Evolutionary conservation across 2,113 vertebrate species (phyloP), one percentile per base, ranked within the genome.

Genomic region (Lamprologus lemairii): DNA sequence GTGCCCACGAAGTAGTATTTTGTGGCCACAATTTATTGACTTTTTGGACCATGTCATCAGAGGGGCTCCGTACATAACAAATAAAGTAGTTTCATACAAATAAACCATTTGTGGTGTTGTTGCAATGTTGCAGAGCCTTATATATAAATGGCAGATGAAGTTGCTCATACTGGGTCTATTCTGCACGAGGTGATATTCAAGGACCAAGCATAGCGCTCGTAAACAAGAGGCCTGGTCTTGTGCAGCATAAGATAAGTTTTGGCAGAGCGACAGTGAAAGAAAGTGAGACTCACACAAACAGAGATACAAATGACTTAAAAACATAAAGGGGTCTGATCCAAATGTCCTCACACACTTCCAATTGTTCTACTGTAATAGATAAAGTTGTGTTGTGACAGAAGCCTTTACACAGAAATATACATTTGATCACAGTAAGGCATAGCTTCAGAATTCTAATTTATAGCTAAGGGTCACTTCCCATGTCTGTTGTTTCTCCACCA

Each of bases 401-500:
- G 8, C 11, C 45, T 80, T 84, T n/a, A 31, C 6, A 13, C 4
- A 9, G 16, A 51, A 23, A 47, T 54, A 1, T 33, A 28, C 9
- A 57, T 19, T 33, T 21, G 4, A 14, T 33, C 21, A 45, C 40
- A 49, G 28, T 23, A 35, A 63, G 37, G 8, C 16, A 16, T 5
- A 9, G 17, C 14, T 23, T 58, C 26, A 58, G 23, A 33, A 73
- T 13, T 81, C 42, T 65, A 2, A 84, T 55, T 37, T 31, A 45
- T 78, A 84, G 37, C 58, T 33, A 16, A 53, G 13, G 54, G 54
- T 87, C 81, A 84, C 85, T 94, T 92, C 89, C 85, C 85, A 92
- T 84, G 86, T 60, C 85, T 83, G 87, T 90, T 85, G 57, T 89
- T 91, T 87, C 87, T 63, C 86, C 73, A 73, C 49, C 80, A 58